Conservation (phyloP, 2,888 invertebrate species). For the Mesorhabditis spiculigera region DNA sequence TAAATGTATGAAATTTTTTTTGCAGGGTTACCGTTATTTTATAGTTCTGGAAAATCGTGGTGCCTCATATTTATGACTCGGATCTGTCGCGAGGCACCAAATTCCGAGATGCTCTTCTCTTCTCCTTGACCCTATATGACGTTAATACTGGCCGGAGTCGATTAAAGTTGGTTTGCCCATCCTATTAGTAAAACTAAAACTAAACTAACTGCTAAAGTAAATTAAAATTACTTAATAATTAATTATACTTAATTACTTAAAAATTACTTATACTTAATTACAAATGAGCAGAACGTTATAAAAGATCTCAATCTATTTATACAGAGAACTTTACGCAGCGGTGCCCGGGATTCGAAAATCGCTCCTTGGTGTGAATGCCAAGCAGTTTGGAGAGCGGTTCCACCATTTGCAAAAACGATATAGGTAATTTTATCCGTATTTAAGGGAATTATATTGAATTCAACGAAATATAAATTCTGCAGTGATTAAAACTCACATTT, state of each 20-base stretch:
- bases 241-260: no score
- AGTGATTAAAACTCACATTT: not conserved
- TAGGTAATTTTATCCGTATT: not conserved
- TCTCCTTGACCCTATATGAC: constrained; percentile 55
- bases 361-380: constrained; percentile 53
- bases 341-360: constrained; percentile 56
- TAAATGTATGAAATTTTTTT: constrained; percentile 16
- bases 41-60: constrained; percentile 40
- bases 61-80: constrained; percentile 53
- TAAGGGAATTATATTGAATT: not conserved
- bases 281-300: not conserved
- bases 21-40: constrained; percentile 14
- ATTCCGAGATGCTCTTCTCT: constrained; percentile 54
- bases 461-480: constrained; percentile 8
- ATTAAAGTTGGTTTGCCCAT: constrained; percentile 36
- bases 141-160: constrained; percentile 56
- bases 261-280: constrained; percentile 5
- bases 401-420: constrained; percentile 34
- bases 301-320: constrained; percentile 10
- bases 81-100: constrained; percentile 54
- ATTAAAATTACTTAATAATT: no score
- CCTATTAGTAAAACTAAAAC: not conserved
- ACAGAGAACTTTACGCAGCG: constrained; percentile 56
- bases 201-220: no score
- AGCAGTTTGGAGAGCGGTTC: constrained; percentile 53